Base-by-base conservation (phyloP, 2,888 invertebrate species). In the Branchellion lobata region DNA sequence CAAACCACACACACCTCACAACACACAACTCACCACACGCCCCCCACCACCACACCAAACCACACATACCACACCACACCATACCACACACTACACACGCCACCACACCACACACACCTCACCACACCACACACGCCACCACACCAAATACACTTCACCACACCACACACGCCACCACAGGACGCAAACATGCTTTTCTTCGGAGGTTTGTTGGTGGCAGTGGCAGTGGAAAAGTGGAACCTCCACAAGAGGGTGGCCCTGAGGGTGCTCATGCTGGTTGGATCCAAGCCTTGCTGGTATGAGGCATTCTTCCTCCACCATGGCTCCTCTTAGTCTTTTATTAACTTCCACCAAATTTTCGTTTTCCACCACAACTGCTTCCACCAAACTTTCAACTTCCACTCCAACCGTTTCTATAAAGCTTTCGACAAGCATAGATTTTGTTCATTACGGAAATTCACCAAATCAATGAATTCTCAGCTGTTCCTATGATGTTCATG, bases 221-320 rank as follows among this genome's bases (percentile, higher is more conserved):
- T 94, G 0, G 94, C 93, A 0, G 93, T 96, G 0, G 95, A 96
- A 88, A 92, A 93, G 86, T 94, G 94, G 84, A 94, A 93, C 86
- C 89, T 96, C 34, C 95, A 96, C 84, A 92, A 93, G 86, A 90
- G 95, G 82, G 92, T 95, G 0, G 95, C 95, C 0, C 87, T 96
- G 79, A 91, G 93, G 87, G 93, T 94, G 1, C 92, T 95, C 77
- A 91, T 92, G 84, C 90, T 92, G 18, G 87, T 88, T 79, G 88
- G 88, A 14, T 85, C 87, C 65, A 85, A 86, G 24, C 84, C 78
- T 61, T 92, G 92, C 79, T 84, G 84, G 85, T 85, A 78, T 68
- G 79, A 2, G 11, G 0, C 72, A 3, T 36, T 14, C 24, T 36
- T 31, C 72, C 24, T 31, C 72, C 21, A 5, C 11, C 21, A 5